Evolutionary conservation across 2,888 invertebrate species (phyloP).

Genomic region (Autographa gamma): DNA sequence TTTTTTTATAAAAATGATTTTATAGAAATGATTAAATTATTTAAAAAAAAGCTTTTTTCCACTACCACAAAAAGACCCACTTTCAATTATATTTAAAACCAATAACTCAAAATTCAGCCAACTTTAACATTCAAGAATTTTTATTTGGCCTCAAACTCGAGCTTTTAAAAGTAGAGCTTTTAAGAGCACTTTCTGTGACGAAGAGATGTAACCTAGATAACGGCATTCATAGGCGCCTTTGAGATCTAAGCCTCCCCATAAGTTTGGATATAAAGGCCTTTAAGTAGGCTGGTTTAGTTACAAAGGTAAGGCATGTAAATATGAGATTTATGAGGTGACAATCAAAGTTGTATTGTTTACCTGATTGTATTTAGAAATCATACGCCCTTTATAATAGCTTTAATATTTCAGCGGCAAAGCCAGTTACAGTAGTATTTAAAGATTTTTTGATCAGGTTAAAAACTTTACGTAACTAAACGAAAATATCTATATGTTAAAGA

Average conservation of each 20-base stretch:
- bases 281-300: conserved; percentile 19
- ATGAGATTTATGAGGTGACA: background rate
- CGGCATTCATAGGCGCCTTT: conserved; percentile 58
- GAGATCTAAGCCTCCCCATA: conserved; percentile 43
- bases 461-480: too few relatives aligned
- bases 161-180: conserved; percentile 57
- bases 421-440: too few relatives aligned
- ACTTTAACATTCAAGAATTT: conserved; percentile 35
- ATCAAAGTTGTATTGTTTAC: too few relatives aligned
- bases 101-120: background rate
- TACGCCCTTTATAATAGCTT: too few relatives aligned
- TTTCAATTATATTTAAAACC: background rate
- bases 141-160: conserved; percentile 54
- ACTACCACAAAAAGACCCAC: too few relatives aligned
- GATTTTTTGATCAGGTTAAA: too few relatives aligned
- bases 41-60: too few relatives aligned
- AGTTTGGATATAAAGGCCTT: conserved; percentile 51
- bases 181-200: conserved; percentile 64
- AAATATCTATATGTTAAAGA: too few relatives aligned
- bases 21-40: too few relatives aligned
- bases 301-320: background rate
- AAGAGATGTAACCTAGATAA: conserved; percentile 77
- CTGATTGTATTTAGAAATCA: too few relatives aligned
- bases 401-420: too few relatives aligned
- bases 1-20: too few relatives aligned